These are phyloP conservation scores for Taeniopygia guttata DNA, from an alignment of 2,797 vertebrate genomes.

Conservation along the genomic window DNA sequence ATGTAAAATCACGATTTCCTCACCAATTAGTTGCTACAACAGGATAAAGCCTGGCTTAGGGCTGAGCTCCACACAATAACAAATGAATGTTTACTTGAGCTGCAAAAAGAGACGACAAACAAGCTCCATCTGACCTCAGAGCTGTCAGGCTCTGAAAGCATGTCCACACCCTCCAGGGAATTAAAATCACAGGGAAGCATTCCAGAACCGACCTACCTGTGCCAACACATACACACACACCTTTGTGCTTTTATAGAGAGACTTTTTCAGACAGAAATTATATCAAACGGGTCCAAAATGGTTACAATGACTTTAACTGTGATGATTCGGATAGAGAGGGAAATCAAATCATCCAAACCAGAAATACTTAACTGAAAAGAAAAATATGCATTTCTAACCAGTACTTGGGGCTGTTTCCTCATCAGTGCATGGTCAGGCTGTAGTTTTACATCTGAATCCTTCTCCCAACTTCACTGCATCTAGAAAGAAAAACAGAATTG, in stretches of 20 bases:
- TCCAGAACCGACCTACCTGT: not conserved
- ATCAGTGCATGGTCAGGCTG: not conserved
- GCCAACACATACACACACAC: not conserved
- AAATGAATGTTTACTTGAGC: not conserved
- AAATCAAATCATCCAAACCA: not conserved
- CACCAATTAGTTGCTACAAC: not conserved
- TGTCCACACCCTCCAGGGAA: not conserved
- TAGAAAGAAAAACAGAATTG: constrained; percentile 10
- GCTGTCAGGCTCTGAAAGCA: not conserved
- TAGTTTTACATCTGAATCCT: not conserved
- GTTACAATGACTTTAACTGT: not conserved
- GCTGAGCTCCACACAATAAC: not conserved
- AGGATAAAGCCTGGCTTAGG: not conserved
- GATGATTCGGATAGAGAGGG: not conserved
- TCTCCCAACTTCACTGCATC: constrained; percentile 33
- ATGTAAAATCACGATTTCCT: not conserved
- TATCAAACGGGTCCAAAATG: not conserved
- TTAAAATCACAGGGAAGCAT: not conserved
- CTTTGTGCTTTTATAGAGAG: not conserved
- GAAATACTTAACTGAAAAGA: not conserved
- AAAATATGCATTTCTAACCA: constrained; percentile 10
- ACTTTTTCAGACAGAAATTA: not conserved
- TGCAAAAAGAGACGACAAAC: not conserved
- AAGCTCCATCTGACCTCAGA: not conserved
- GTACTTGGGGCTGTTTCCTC: not conserved